phyloP scores from a whole-genome alignment of 1,140 invertebrate species.

The Dendrolimus kikuchii region DNA sequence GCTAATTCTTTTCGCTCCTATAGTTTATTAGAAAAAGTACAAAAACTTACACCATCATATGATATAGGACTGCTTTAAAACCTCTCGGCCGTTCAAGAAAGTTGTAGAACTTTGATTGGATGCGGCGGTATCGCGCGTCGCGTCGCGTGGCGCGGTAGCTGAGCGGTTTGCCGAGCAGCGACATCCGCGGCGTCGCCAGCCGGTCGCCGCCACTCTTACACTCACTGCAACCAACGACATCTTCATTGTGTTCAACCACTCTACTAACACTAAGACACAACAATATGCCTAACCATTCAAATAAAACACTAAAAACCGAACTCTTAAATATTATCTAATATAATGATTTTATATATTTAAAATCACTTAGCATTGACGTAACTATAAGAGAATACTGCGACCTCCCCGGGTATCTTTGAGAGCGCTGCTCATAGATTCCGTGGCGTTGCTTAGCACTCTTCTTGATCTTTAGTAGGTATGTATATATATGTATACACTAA shows the following conservation, averaged over 20 bases:
- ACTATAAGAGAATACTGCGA: no score
- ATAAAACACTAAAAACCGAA: no score
- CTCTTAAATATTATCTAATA: no score
- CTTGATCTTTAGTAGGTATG: no score
- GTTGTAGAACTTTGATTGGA: constrained; percentile 94
- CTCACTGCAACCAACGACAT: constrained; percentile 58
- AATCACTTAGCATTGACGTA: no score
- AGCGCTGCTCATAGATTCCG: no score
- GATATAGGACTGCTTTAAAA: constrained; percentile 88
- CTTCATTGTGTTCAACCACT: constrained; percentile 1
- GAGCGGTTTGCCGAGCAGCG: constrained; percentile 91
- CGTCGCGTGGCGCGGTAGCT: constrained; percentile 89
- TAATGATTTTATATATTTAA: no score
- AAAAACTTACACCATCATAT: constrained; percentile 92
- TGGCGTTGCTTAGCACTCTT: no score
- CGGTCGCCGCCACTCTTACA: constrained; percentile 73
- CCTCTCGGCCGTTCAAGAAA: constrained; percentile 94
- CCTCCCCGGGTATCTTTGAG: no score
- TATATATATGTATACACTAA: no score
- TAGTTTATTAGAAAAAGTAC: neutral
- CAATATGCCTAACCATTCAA: no score
- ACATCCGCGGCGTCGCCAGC: constrained; percentile 86
- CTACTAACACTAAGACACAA: no score
- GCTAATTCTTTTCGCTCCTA: neutral
- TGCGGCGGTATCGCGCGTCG: constrained; percentile 89